A percentile compares a stretch with the other conserved stretches of the same genome.
phyloP scores from a whole-genome alignment of 2,888 invertebrate species.

The Eustalomyia histrio region DNA sequence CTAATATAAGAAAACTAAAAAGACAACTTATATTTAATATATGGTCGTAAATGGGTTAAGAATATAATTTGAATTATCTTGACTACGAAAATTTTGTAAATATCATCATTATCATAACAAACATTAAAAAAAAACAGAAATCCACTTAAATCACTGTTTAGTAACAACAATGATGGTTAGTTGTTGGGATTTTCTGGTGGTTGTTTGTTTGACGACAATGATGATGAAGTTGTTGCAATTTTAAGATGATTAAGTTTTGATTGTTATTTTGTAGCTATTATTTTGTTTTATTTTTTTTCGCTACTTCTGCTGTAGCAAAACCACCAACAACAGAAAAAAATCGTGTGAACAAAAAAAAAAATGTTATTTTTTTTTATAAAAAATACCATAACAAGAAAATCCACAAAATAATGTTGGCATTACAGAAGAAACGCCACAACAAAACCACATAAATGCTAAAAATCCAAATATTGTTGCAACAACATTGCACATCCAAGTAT shows the following conservation, averaged over 20 bases:
- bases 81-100: too few species aligned
- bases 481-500: background rate
- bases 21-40: too few species aligned
- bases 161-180: background rate
- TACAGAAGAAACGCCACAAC: constrained; percentile 42
- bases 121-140: background rate
- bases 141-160: background rate
- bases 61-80: too few species aligned
- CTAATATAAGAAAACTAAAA: too few species aligned
- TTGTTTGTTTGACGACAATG: background rate
- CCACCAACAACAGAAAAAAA: constrained; percentile 30
- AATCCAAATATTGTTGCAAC: constrained; percentile 34
- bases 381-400: constrained; percentile 24
- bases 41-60: too few species aligned
- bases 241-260: constrained; percentile 57
- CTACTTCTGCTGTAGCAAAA: background rate
- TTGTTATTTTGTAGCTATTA: constrained; percentile 31
- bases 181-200: background rate
- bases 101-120: background rate
- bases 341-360: constrained; percentile 47
- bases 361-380: background rate
- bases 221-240: constrained; percentile 47
- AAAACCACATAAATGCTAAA: constrained; percentile 43
- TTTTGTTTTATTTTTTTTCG: background rate
- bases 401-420: constrained; percentile 41